Percentiles rank a stretch among this genome's conserved stretches.
Evolutionary conservation across 92 coral and sea anemone genomes (phyloP).

Genomic region (Umimayanthus kanabou): DNA sequence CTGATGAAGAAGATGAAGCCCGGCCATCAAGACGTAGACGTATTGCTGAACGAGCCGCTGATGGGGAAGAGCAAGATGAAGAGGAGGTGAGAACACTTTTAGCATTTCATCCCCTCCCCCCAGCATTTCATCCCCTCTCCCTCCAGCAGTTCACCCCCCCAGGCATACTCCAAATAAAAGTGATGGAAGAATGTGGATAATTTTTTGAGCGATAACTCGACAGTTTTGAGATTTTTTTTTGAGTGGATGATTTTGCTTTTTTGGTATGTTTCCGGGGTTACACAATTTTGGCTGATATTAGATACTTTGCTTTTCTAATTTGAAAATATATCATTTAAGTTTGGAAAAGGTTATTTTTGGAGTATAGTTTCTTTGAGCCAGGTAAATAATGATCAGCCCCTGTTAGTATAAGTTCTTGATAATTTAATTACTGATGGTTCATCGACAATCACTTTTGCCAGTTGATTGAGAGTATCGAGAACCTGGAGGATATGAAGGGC

Average conservation of each 20-base stretch:
- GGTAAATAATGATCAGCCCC: not conserved
- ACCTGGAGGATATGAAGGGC: slow-evolving; percentile 99
- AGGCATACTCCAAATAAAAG: too few relatives aligned
- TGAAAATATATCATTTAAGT: too few relatives aligned
- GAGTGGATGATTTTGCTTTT: too few relatives aligned
- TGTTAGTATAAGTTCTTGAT: not conserved
- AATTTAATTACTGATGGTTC: not conserved
- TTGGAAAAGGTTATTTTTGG: too few relatives aligned
- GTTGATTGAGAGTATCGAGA: slow-evolving; percentile 96
- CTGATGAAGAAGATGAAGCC: slow-evolving; percentile 91
- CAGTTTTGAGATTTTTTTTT: too few relatives aligned
- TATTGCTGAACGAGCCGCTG: slow-evolving; percentile 93
- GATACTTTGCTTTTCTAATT: too few relatives aligned
- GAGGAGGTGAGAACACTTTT: slow-evolving; percentile 71
- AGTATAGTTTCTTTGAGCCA: too few relatives aligned
- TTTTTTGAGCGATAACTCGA: too few relatives aligned
- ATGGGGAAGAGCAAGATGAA: slow-evolving; percentile 86
- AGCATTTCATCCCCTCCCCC: not conserved
- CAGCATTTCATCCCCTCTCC: not conserved
- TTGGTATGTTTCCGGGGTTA: too few relatives aligned
- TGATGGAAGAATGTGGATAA: too few relatives aligned
- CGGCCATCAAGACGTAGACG: slow-evolving; percentile 86
- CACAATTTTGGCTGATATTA: too few relatives aligned
- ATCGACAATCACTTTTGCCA: slow-evolving; percentile 2
- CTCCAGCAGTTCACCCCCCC: not conserved